These are phyloP conservation scores for Actias luna DNA, from an alignment of 2,888 invertebrate species.

Conservation along the genomic window DNA sequence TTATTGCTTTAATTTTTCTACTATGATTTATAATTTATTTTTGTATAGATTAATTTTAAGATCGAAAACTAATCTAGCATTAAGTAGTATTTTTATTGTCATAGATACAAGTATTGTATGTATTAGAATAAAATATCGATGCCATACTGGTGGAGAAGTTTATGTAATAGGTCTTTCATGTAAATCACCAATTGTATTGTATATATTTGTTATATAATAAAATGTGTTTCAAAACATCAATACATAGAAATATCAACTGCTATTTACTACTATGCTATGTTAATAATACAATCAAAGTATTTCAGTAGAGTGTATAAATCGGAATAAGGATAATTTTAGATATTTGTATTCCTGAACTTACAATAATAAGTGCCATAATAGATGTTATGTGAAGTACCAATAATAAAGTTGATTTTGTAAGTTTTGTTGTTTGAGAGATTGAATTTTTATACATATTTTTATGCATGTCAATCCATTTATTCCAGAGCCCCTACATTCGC, in stretches of 20 bases:
- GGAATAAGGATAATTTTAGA: neutral
- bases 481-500: no score
- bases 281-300: conserved; percentile 12
- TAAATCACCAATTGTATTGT: no score
- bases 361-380: conserved; percentile 28
- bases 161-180: no score
- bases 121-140: no score
- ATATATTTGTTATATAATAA: neutral
- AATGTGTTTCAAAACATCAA: neutral
- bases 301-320: neutral
- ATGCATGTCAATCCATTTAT: no score
- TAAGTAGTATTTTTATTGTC: neutral
- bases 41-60: neutral
- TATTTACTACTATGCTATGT: neutral
- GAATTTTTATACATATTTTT: neutral
- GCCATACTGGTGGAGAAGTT: no score
- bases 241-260: neutral
- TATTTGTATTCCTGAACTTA: neutral
- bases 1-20: neutral
- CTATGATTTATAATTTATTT: neutral
- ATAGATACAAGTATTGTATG: neutral
- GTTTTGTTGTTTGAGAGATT: neutral
- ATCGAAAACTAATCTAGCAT: neutral
- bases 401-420: conserved; percentile 10
- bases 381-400: conserved; percentile 10